A percentile compares a stretch with the other conserved stretches of the same genome.
These are phyloP conservation scores for Acrobasis repandana DNA, from an alignment of 2,888 invertebrate species.

Conservation along the genomic window DNA sequence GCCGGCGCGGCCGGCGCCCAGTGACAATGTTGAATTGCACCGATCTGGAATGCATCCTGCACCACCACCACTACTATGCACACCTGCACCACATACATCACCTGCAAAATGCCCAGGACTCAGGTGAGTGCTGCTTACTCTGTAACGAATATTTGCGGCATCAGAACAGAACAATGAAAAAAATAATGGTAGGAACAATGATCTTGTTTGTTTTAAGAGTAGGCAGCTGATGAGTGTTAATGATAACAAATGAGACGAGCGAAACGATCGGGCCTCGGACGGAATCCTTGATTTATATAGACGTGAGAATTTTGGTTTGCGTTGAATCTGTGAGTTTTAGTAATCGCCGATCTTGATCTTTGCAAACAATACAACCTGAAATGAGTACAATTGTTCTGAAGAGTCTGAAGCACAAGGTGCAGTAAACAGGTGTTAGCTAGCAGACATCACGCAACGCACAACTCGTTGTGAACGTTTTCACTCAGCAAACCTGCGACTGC, in stretches of 20 bases:
- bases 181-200: conserved; percentile 58
- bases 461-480: conserved; percentile 62
- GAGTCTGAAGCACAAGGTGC: conserved; percentile 57
- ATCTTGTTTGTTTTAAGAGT: conserved; percentile 63
- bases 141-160: conserved; percentile 6
- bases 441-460: conserved; percentile 65
- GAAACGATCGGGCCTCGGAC: conserved; percentile 42
- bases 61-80: conserved; percentile 89
- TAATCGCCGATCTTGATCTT: conserved; percentile 65
- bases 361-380: conserved; percentile 53
- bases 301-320: conserved; percentile 44
- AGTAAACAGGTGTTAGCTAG: conserved; percentile 64
- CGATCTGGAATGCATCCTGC: conserved; percentile 89
- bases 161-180: conserved; percentile 49
- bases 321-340: conserved; percentile 43
- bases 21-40: conserved; percentile 89
- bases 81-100: conserved; percentile 88
- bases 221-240: conserved; percentile 61
- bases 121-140: conserved; percentile 67
- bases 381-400: conserved; percentile 49
- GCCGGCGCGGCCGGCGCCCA: conserved; percentile 62
- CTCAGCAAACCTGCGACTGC: conserved; percentile 55
- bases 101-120: conserved; percentile 85
- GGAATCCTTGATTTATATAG: conserved; percentile 47
- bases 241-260: conserved; percentile 62